Evolutionary conservation across 2,888 invertebrate genomes (phyloP).

Genomic region (Stenichneumon culpator): DNA sequence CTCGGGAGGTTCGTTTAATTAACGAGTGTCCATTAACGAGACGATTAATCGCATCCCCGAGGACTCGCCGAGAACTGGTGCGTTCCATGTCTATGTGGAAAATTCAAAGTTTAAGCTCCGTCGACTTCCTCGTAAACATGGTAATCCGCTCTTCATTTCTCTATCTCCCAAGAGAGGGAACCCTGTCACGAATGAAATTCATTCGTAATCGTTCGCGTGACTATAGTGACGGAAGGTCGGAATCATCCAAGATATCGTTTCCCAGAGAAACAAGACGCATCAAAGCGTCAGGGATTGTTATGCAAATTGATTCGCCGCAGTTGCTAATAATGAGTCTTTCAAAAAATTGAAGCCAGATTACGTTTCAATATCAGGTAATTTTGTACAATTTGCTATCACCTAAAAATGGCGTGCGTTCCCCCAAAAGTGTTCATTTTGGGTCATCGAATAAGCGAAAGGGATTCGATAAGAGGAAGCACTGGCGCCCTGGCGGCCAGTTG

Average conservation of each 20-base stretch:
- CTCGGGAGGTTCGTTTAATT: slow-evolving; percentile 73
- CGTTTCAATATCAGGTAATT: not conserved
- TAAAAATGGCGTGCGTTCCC: not conserved
- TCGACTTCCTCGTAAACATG: slow-evolving; percentile 58
- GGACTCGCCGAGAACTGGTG: slow-evolving; percentile 56
- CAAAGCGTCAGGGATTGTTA: slow-evolving; percentile 55
- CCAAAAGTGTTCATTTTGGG: not conserved
- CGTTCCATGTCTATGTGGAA: slow-evolving; percentile 36
- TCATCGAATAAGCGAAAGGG: not conserved
- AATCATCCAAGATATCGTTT: slow-evolving; percentile 59
- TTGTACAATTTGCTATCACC: not conserved
- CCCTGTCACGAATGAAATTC: slow-evolving; percentile 55
- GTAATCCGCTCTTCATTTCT: slow-evolving; percentile 53
- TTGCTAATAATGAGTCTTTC: slow-evolving; percentile 45
- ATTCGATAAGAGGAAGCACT: not conserved
- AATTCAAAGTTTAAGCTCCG: slow-evolving; percentile 63
- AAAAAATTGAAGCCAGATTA: slow-evolving; percentile 33
- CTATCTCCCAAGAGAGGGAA: slow-evolving; percentile 50
- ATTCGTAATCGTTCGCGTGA: slow-evolving; percentile 53
- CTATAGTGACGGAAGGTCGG: slow-evolving; percentile 52
- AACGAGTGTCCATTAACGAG: slow-evolving; percentile 77
- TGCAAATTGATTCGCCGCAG: slow-evolving; percentile 46
- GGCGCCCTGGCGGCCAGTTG: not conserved
- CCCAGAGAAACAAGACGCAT: slow-evolving; percentile 61
- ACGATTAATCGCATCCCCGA: slow-evolving; percentile 74